Base-by-base conservation (phyloP, 2,113 vertebrate genomes). In the Romanogobio albipinnatus region DNA sequence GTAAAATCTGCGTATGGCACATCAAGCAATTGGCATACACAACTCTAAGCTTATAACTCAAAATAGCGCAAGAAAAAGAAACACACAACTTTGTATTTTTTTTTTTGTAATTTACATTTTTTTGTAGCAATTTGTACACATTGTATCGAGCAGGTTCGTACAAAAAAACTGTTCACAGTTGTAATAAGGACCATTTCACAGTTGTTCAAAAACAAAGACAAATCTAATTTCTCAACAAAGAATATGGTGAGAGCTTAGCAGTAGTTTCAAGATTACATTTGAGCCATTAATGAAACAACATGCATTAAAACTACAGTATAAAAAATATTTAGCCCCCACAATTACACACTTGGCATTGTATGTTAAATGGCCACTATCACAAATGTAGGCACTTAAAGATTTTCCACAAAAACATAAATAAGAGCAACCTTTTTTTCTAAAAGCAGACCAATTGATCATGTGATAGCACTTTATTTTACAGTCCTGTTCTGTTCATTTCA, bases 1-100 rank as follows among this genome's bases (percentile, higher is more conserved):
- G n/a, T 47, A 6, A 47, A 73, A 47, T 43, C 3, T 22, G 10
- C 39, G n/a, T 45, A 10, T 24, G 47, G 10, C 0, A 68, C 0
- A n/a, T 24, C 1, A 11, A n/a, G 2, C 11, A 7, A 47, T 73
- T 14, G 7, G 39, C 10, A 45, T 45, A 45, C 43, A 11, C 11
- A 43, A 9, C 19, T 1, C 19, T 39, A n/a, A n/a, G 9, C 10
- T 5, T 4, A 45, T 24, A 45, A 6, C 39, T 24, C 2, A 56
- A 71, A 71, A 71, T 45, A 13, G 10, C 43, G 8, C 36, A 73
- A n/a, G 19, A 3, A 71, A 45, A 73, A 33, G 0, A 9, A 70
- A 68, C 33, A 5, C 1, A 5, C 1, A 2, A 11, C 1, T 19
- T 5, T 43, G 1, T n/a, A 0, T n/a, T 7, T 0, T 43, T n/a